Conservation (phyloP, 2,888 invertebrate species). For the Andricus quercusramuli region DNA sequence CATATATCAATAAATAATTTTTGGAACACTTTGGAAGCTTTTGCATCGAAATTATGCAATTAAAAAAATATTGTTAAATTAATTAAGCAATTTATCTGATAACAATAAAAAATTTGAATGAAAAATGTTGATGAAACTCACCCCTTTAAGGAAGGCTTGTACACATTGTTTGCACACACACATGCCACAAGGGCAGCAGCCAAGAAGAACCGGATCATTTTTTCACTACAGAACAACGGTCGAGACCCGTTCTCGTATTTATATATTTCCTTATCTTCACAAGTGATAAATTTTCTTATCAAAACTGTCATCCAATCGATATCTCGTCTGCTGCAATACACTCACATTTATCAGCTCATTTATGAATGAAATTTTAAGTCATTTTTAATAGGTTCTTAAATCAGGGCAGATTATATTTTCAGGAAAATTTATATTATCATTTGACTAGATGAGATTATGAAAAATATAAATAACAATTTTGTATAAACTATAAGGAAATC, state of each 20-base stretch:
- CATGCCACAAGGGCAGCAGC: slow-evolving; percentile 32
- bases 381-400: neutral
- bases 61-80: neutral
- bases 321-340: neutral
- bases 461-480: too few relatives aligned
- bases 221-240: neutral
- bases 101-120: too few relatives aligned
- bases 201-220: slow-evolving; percentile 20
- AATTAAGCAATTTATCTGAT: neutral
- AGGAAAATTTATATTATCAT: neutral
- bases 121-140: neutral
- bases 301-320: neutral
- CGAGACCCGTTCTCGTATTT: neutral
- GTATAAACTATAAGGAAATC: too few relatives aligned
- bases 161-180: neutral
- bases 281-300: neutral
- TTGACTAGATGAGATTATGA: too few relatives aligned
- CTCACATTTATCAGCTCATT: neutral
- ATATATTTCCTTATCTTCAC: slow-evolving; percentile 23
- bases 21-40: too few relatives aligned
- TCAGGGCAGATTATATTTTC: neutral
- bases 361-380: neutral
- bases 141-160: neutral
- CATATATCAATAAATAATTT: too few relatives aligned
- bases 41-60: too few relatives aligned